Base-by-base conservation (phyloP, 1,140 invertebrate genomes). In the Drosophila eugracilis region DNA sequence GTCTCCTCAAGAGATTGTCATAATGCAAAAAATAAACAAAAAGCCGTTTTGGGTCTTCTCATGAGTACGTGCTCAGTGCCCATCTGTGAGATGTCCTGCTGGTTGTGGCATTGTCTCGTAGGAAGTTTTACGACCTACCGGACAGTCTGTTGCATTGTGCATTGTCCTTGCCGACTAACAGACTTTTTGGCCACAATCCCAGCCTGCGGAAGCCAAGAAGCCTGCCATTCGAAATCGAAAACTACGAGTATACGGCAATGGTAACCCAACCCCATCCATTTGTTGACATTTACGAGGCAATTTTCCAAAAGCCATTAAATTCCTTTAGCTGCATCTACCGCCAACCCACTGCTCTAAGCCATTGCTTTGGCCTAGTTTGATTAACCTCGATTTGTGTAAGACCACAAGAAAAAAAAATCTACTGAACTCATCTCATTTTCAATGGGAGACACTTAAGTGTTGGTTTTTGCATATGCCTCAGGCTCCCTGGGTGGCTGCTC, bases 221-320 rank as follows among this genome's bases (percentile, higher is more conserved):
- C 24, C 12, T 26, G 28, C 53, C 54, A 54, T 45, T 47, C 44
- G 24, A 58, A 44, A 12, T 15, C 30, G 9, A 15, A 17, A 6
- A 32, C 19, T 14, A n/a, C n/a, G n/a, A n/a, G n/a, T 4, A 21
- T 21, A 24, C 26, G 26, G 42, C 7, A 22, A 17, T 19, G 37
- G 28, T 36, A 36, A 60, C 22, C 58, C 57, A 50, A 34, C 50
- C 50, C 54, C 39, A 48, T 76, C 52, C 63, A 84, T 83, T 84
- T 83, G 77, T 88, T 78, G 73, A 83, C 78, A 88, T 86, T 89
- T 86, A 86, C 73, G 83, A 86, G 59, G 69, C 80, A 69, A 67
- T 85, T 76, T 85, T 80, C 44, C 22, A 32, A 85, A 79, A 78
- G 63, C 63, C 81, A 71, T 62, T 76, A 77, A 78, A 86, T 78